Evolutionary conservation across 2,113 vertebrate species (phyloP), one percentile per base, ranked within the genome.

Genomic region (Desmodus rotundus): DNA sequence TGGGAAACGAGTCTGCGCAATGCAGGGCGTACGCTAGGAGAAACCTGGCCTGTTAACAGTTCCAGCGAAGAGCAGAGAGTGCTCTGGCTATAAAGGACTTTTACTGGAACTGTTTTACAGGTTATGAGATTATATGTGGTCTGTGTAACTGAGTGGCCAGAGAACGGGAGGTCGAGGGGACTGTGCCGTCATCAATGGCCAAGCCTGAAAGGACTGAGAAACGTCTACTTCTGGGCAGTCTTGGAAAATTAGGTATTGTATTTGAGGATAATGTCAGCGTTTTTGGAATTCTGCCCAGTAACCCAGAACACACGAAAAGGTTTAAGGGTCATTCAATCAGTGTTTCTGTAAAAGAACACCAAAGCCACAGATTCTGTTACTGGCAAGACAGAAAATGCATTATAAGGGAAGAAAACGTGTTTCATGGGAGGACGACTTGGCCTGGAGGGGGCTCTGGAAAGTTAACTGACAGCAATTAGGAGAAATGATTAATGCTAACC

Each of bases 331-430:
- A 97, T 95, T 97, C 1, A 38, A 96, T 96, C 85, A 96, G 72
- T 58, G 81, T 91, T 96, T 95, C 96, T 93, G 58, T 97, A 89
- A 96, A 94, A 92, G 95, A 95, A 78, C 41, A 95, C 91, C 45
- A 50, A 97, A 92, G 89, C 90, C 90, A 78, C 73, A 97, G 94
- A 95, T 85, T 96, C 88, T 88, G 87, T 92, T 96, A 90, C 84
- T 78, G 76, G 92, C 85, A 97, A 93, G 88, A 67, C 61, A 70
- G 89, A 82, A 93, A 96, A 88, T 90, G 77, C 85, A 93, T 95
- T 96, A 38, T 54, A 67, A 95, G 63, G 84, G 22, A 89, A 95
- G 83, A 91, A 83, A n/a, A 24, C 77, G 16, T 43, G 43, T 95
- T 87, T 97, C 85, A 50, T 63, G 67, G 93, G 76, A 77, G 5